phyloP scores from a whole-genome alignment of 2,888 invertebrate species.

The Tyria jacobaeae region DNA sequence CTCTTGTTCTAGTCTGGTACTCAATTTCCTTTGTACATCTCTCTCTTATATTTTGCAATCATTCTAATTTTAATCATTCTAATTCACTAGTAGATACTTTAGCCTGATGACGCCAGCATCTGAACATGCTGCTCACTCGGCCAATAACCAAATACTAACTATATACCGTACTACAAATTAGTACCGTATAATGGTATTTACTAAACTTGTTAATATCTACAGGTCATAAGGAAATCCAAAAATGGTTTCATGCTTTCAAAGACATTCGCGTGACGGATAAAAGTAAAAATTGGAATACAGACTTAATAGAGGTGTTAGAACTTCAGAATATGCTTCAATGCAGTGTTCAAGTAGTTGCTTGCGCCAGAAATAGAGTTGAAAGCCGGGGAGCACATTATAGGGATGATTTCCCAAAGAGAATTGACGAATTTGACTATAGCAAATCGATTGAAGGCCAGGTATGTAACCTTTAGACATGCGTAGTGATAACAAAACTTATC shows the following conservation, averaged over 20 bases:
- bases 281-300: conserved; percentile 97
- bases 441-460: conserved; percentile 94
- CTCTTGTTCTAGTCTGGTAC: no score
- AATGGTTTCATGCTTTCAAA: conserved; percentile 90
- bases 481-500: background rate
- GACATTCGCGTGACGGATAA: conserved; percentile 91
- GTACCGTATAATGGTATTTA: no score
- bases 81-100: no score
- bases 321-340: conserved; percentile 97
- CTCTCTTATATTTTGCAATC: no score
- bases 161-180: no score
- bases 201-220: background rate
- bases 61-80: no score
- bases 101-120: no score
- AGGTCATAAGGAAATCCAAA: conserved; percentile 87
- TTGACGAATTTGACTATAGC: conserved; percentile 97
- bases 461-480: background rate
- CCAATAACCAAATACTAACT: no score
- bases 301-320: conserved; percentile 97
- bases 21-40: no score
- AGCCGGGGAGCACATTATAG: conserved; percentile 99
- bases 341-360: conserved; percentile 93
- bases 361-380: conserved; percentile 97
- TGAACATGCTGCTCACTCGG: no score
- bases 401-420: conserved; percentile 95